Base-by-base conservation (phyloP, 2,797 vertebrate species). In the Epinephelus malabaricus region DNA sequence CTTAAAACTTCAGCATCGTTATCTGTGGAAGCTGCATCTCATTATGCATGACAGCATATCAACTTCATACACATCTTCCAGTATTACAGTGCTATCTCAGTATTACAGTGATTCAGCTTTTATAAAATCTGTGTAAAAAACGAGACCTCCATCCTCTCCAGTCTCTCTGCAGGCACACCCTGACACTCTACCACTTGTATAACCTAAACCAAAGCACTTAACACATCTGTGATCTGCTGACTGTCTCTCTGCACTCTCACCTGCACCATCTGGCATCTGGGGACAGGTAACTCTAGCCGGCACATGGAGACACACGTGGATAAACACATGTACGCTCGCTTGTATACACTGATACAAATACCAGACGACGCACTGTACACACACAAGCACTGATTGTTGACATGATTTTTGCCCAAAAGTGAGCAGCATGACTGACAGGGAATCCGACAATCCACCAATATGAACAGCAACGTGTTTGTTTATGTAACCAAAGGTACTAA, bases 161-260 rank as follows among this genome's bases (percentile, higher is more conserved):
- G 68, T 55, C 66, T 84, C 62, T 84, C 65, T 66, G 78, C 62
- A 76, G 74, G 87, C 84, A 70, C 85, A 72, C 77, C 81, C 85
- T n/a, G 73, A 82, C 81, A 88, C 87, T 73, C 73, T 46, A 59
- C 46, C 83, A 68, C 84, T 55, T 78, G 51, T 50, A 43, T 7
- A 67, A 82, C 75, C 73, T 78, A 56, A 90, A 90, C 82, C 83
- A 79, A 88, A 94, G 86, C 94, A 95, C 94, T 95, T 95, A 95
- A 95, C 94, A 94, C 92, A 94, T 92, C 89, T 89, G 88, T 86
- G 89, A 83, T 76, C 78, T 73, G 82, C 79, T 75, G 78, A 54
- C 69, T 27, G 45, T 76, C 67, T 80, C 53, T 0, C 74, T 84
- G 88, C 86, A 85, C 86, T 90, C 85, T 91, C 92, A 94, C 91